phyloP scores from a whole-genome alignment of 2,888 invertebrate species.

The Pterobdella sp. region DNA sequence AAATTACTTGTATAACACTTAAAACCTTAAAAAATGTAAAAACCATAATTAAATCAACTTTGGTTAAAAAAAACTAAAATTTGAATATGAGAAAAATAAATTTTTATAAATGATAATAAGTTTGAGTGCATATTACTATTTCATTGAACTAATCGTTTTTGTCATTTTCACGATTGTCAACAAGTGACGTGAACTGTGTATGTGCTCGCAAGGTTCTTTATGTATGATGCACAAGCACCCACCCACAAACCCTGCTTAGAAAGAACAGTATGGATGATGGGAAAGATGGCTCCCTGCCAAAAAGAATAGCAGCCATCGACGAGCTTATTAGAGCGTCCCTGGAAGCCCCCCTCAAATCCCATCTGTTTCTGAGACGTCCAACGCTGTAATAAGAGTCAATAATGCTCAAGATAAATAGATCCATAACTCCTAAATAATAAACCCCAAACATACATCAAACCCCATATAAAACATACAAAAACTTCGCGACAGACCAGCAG shows the following conservation, averaged over 20 bases:
- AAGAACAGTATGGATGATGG: slow-evolving; percentile 62
- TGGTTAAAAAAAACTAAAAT: too few species aligned
- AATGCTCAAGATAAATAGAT: neutral
- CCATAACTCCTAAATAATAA: neutral
- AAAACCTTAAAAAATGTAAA: too few species aligned
- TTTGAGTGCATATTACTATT: too few species aligned
- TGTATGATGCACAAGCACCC: neutral
- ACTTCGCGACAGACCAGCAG: slow-evolving; percentile 54
- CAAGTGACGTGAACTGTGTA: too few species aligned
- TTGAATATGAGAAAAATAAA: too few species aligned
- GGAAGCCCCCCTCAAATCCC: slow-evolving; percentile 86
- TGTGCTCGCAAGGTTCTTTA: too few species aligned
- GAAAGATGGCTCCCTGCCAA: slow-evolving; percentile 92
- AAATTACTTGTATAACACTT: too few species aligned
- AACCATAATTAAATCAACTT: too few species aligned
- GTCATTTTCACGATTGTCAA: too few species aligned
- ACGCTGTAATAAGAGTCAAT: slow-evolving; percentile 52
- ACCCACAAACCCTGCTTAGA: slow-evolving; percentile 31
- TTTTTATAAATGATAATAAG: too few species aligned
- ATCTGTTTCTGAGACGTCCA: slow-evolving; percentile 89
- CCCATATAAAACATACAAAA: neutral
- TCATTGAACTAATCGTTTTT: too few species aligned
- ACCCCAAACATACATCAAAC: neutral
- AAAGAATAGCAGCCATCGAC: slow-evolving; percentile 98
- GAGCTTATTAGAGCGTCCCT: slow-evolving; percentile 89